Base-by-base conservation (phyloP, 1,140 invertebrate genomes). In the Aricia agestis region DNA sequence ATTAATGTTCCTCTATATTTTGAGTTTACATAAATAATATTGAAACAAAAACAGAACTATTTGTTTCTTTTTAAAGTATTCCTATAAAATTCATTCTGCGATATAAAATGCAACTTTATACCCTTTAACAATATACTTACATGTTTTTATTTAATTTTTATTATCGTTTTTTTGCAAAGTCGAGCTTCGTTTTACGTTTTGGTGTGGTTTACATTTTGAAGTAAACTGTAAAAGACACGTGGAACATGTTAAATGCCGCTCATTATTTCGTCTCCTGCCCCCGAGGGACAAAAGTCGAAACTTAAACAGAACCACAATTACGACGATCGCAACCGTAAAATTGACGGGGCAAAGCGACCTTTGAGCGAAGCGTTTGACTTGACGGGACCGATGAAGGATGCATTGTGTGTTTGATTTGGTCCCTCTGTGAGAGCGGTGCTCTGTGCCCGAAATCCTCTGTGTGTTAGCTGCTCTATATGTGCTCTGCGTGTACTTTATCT, bases 231-330 rank as follows among this genome's bases (percentile, higher is more conserved):
- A 52, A 52, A 13, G 45, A 52, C 45, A 52, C 13, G 9, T 52
- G 36, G 9, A 52, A 2, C 11, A 52, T 52, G 45, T 52, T 13
- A 52, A 36, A 36, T 36, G 36, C 6, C 9, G 45, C 10, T 11
- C 45, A 11, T 52, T 52, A 13, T 15, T 52, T 15, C 45, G 13
- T 11, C 11, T 9, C 13, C 13, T 13, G 2, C 1, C 11, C 45
- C 45, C 45, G 10, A 10, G 45, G 45, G 45, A 52, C 45, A 52
- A 15, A 52, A 10, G 45, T 13, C 45, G 45, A 52, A 52, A 52
- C 45, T 52, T 52, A 52, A 52, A 52, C 45, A 52, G 13, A 52
- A 52, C 45, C 45, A 52, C 45, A 52, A 52, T 52, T 52, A 52
- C 45, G 45, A 52, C 45, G 45, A 52, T 52, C 45, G 45, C 45